Conservation (phyloP, 1,140 invertebrate genomes). For the Zaprionus taronus region DNA sequence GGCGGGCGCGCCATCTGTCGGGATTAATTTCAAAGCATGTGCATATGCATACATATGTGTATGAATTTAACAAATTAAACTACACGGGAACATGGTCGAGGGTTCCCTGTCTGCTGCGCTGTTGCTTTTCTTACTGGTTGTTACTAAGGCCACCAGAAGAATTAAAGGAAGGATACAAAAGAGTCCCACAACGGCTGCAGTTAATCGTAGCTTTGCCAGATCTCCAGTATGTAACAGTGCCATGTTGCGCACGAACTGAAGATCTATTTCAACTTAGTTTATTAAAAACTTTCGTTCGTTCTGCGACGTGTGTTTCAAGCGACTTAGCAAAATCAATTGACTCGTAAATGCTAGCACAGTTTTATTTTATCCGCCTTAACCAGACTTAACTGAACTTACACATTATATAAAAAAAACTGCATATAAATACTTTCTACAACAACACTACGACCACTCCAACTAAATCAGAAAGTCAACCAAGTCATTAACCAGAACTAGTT, state of each 20-base stretch:
- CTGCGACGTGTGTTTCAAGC: not conserved
- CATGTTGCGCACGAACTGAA: not conserved
- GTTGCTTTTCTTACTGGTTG: no score
- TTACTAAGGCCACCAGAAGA: slow-evolving; percentile 29
- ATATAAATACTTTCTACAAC: no score
- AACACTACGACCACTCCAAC: no score
- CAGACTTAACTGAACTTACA: not conserved
- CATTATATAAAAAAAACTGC: no score
- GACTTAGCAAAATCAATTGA: not conserved
- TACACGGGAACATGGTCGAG: no score
- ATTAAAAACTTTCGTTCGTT: not conserved
- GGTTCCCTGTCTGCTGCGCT: no score
- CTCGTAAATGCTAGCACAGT: not conserved
- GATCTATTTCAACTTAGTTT: not conserved
- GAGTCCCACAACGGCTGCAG: slow-evolving; percentile 12
- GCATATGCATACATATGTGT: no score
- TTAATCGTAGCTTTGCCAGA: not conserved
- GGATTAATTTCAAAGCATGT: no score
- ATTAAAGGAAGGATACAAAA: slow-evolving; percentile 34
- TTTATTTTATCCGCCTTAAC: not conserved
- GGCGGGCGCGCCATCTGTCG: no score
- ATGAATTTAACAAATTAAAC: no score
- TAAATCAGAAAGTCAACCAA: not conserved
- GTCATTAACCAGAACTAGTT: not conserved
- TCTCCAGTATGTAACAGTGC: not conserved